phyloP scores from a whole-genome alignment of 2,888 invertebrate genomes.

The Rosalia funebris region DNA sequence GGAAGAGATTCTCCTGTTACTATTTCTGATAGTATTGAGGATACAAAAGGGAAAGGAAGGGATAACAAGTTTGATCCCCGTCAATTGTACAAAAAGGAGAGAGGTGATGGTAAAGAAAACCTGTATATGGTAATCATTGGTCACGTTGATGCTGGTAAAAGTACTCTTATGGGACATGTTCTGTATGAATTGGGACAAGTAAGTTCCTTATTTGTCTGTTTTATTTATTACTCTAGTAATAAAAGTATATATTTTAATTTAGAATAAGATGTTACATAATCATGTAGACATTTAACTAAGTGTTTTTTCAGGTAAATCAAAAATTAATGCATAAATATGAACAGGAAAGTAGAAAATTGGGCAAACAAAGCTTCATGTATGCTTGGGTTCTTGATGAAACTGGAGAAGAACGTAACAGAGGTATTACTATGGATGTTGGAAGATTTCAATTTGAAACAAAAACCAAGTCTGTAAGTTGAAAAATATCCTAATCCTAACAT shows the following conservation, averaged over 20 bases:
- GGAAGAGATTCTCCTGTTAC: slow-evolving; percentile 68
- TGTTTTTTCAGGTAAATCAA: slow-evolving; percentile 73
- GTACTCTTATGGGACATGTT: slow-evolving; percentile 96
- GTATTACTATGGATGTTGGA: slow-evolving; percentile 99
- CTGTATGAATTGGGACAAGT: slow-evolving; percentile 86
- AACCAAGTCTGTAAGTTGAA: slow-evolving; percentile 68
- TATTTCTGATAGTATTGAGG: slow-evolving; percentile 35
- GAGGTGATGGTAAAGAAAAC: slow-evolving; percentile 84
- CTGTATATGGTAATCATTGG: slow-evolving; percentile 93
- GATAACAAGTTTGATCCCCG: slow-evolving; percentile 71
- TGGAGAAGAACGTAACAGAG: slow-evolving; percentile 94
- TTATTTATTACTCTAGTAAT: no score
- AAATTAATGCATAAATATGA: slow-evolving; percentile 95
- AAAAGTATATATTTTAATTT: no score
- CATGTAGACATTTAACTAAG: no score
- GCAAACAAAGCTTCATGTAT: slow-evolving; percentile 97
- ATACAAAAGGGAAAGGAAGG: slow-evolving; percentile 57
- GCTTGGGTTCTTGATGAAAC: slow-evolving; percentile 99
- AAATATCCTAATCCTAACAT: no score
- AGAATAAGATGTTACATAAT: no score
- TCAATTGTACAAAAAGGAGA: slow-evolving; percentile 76
- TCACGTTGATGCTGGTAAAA: slow-evolving; percentile 98
- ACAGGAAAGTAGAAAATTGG: slow-evolving; percentile 95
- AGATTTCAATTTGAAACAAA: slow-evolving; percentile 91
- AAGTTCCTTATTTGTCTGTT: slow-evolving; percentile 14